Base-by-base conservation (phyloP, 1,140 invertebrate genomes). In the Atta colombica region DNA sequence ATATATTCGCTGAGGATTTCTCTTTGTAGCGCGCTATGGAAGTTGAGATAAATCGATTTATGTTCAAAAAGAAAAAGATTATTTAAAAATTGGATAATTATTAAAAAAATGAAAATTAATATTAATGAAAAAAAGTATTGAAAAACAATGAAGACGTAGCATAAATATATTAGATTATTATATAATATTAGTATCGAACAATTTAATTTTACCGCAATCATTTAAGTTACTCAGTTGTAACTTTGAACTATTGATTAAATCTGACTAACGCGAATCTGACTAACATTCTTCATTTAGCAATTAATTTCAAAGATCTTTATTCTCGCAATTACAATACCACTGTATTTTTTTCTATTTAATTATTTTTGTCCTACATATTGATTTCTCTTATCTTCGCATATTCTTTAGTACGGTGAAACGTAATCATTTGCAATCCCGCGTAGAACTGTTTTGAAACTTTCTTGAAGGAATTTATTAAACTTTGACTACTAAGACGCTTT, bases 391-490 rank as follows among this genome's bases (percentile, higher is more conserved):
- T 74, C 66, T 82, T 82, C 78, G 80, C 55, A 82, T 82, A 82
- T 80, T 86, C 77, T 86, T 66, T 12, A 25, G 77, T 45, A 86
- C 77, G 85, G 39, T 58, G 88, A 90, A 90, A 90, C 90, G 92
- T 92, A 93, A 94, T 93, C 92, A 93, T 94, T 94, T 93, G 93
- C 93, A 93, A 94, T 94, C 92, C 90, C 90, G 92, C 92, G 89
- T 93, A 91, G 91, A 93, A 94, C 93, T 90, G 91, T 92, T 94
- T 93, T 93, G 89, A 94, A 94, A 94, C 92, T 94, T 93, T 89
- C 85, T 92, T 91, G 92, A 92, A 93, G 94, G 93, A 95, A 95
- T 95, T 95, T 95, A 95, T 95, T 95, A 95, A 94, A 95, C 91
- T 94, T 94, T 91, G 91, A 93, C 89, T 93, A 93, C 89, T 93